These are phyloP conservation scores for Tubulanus polymorphus DNA, from an alignment of 2,888 invertebrate species.

Conservation along the genomic window DNA sequence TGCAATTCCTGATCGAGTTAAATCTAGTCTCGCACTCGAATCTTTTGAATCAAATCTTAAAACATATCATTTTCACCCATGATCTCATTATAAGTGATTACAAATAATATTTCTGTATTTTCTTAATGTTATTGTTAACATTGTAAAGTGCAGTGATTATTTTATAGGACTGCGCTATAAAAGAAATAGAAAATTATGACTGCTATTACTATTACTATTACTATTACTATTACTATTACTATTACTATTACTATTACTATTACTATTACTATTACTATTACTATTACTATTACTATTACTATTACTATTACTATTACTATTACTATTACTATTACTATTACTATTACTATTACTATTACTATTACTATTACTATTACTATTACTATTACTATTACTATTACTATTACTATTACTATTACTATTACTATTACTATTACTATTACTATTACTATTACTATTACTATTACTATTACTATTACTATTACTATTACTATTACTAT, in stretches of 20 bases:
- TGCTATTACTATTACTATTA: slow-evolving; percentile 8
- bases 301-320: slow-evolving; percentile 6
- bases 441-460: neutral
- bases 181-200: slow-evolving; percentile 3
- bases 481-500: neutral
- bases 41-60: too few species aligned
- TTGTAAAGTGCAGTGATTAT: too few species aligned
- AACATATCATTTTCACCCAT: too few species aligned
- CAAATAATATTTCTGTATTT: too few species aligned
- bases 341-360: slow-evolving; percentile 6
- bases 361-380: slow-evolving; percentile 5
- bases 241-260: slow-evolving; percentile 4
- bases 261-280: slow-evolving; percentile 6
- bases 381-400: slow-evolving; percentile 2
- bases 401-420: neutral
- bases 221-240: slow-evolving; percentile 7
- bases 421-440: neutral
- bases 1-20: too few species aligned
- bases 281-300: slow-evolving; percentile 9
- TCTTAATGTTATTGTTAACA: too few species aligned
- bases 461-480: neutral
- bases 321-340: slow-evolving; percentile 3
- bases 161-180: too few species aligned
- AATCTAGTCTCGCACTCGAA: too few species aligned
- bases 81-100: too few species aligned